These are phyloP conservation scores for Distichodus sexfasciatus DNA, from an alignment of 2,797 vertebrate species.

Conservation along the genomic window DNA sequence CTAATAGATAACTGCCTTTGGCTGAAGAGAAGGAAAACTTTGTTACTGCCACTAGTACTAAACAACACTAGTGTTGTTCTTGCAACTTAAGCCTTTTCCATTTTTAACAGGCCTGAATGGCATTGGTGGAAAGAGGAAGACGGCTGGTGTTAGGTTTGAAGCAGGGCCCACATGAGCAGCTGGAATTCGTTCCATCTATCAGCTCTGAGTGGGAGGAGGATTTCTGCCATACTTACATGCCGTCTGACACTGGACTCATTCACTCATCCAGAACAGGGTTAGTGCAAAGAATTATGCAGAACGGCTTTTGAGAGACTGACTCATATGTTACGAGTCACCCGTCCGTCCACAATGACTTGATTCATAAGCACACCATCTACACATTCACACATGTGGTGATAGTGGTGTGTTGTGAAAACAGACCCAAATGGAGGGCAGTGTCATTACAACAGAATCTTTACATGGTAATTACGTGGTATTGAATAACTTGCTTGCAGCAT, in stretches of 20 bases:
- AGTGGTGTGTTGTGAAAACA: slow-evolving; percentile 61
- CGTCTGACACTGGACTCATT: slow-evolving; percentile 57
- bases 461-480: slow-evolving; percentile 31
- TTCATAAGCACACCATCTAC: slow-evolving; percentile 26
- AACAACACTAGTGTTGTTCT: neutral
- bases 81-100: slow-evolving; percentile 1
- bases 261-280: slow-evolving; percentile 18
- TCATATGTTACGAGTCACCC: slow-evolving; percentile 52
- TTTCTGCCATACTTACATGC: slow-evolving; percentile 63
- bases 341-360: slow-evolving; percentile 47
- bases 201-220: slow-evolving; percentile 59
- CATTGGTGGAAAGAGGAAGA: neutral
- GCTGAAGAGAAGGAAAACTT: too few species aligned
- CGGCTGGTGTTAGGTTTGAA: neutral
- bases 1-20: neutral
- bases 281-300: slow-evolving; percentile 3
- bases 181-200: slow-evolving; percentile 28
- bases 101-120: slow-evolving; percentile 18
- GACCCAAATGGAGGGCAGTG: slow-evolving; percentile 41
- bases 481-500: slow-evolving; percentile 12
- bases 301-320: slow-evolving; percentile 33
- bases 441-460: slow-evolving; percentile 52
- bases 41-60: neutral
- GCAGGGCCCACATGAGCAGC: slow-evolving; percentile 29
- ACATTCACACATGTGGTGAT: slow-evolving; percentile 50